Evolutionary conservation across 2,888 invertebrate species (phyloP), one percentile per base, ranked within the genome.

Genomic region (Yponomeuta malinellus): DNA sequence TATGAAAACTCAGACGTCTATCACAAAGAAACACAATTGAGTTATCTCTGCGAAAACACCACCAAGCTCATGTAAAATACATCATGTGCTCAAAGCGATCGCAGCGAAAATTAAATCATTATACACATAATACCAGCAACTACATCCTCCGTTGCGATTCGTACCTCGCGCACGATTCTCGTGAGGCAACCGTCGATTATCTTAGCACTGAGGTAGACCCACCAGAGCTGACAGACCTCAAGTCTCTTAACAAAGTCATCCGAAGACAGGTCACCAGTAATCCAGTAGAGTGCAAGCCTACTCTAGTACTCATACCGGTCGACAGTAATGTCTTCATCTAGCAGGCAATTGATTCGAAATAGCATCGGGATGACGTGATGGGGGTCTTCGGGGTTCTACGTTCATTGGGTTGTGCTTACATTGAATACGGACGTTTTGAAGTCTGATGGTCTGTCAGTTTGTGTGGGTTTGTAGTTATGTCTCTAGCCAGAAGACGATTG

Each of bases 291-390:
- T 15, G 52, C 15, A 15, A 59, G 52, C 15, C 52, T 59, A 59
- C 52, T 59, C 15, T 59, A 59, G 52, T 59, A 59, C 52, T 59
- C 52, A 15, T 59, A 59, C 59, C 63, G 63, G 31, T 59, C 33
- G 83, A 83, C 82, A 79, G 81, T 87, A 87, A 90, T 89, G 88
- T 86, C 89, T 89, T 90, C 86, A 87, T 81, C 65, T 66, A 76
- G 73, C 79, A 78, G 79, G 77, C 86, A 85, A 88, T 88, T 88
- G 87, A 88, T 87, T 89, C 79, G 73, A 71, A 80, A 76, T 76
- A 75, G 75, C 71, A 71, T 71, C 72, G 69, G 67, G 67, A 72
- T 72, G 48, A 71, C 37, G 63, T 72, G 72, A 59, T 59, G 52
- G 52, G 52, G 52, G 52, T 59, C 52, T 59, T 15, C 15, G 52